Evolutionary conservation across 2,888 invertebrate species (phyloP), one percentile per base, ranked within the genome.

Genomic region (Nomada goodeniana): DNA sequence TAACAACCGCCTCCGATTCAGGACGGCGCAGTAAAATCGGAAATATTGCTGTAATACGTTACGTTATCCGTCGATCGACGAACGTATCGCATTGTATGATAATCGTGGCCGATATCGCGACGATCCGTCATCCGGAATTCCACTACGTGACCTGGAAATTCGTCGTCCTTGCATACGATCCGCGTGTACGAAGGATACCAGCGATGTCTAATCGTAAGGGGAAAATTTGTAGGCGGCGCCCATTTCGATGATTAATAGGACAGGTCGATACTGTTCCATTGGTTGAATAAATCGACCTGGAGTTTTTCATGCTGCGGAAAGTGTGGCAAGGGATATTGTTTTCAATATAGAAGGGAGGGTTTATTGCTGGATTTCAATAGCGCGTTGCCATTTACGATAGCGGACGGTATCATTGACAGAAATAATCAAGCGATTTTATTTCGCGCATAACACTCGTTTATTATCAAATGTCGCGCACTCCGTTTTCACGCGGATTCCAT

Each of bases 1-100:
- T 85, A 86, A 85, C 86, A 53, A 80, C 85, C 81, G 83, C 85
- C 88, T 85, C 85, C 85, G 61, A 44, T 79, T 75, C 73, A 61
- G 61, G 61, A 50, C 71, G 75, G 67, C 73, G 75, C 70, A 80
- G 80, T 81, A 83, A 84, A 80, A 76, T 76, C 72, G 74, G 53
- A 64, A 65, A 83, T 80, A 77, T 72, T 69, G 52, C 68, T 13
- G 69, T 20, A 42, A 18, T 18, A 47, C 65, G 67, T 72, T 59
- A 59, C 74, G 53, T 44, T 76, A 55, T 64, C 57, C 53, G 55
- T 23, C 61, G 82, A 71, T 80, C 75, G 50, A 23, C 52, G 47
- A 36, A 18, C 57, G 20, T 74, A 68, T 82, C 67, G 57, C 61
- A 82, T 82, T 82, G 81, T 82, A 79, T 75, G 80, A 80, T 82